phyloP scores from a whole-genome alignment of 1,140 invertebrate species.

The Meteorus sp. region DNA sequence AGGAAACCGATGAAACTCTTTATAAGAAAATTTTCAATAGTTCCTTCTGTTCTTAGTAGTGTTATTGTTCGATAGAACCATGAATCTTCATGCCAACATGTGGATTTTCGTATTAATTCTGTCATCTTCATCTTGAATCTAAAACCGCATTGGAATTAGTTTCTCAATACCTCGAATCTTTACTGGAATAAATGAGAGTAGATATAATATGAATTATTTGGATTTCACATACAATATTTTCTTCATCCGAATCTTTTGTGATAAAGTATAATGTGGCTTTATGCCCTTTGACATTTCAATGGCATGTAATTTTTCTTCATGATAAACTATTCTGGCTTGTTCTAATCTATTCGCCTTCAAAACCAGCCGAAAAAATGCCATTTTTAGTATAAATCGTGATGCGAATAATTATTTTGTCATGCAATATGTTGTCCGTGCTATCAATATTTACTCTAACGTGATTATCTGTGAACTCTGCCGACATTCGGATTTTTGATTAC shows the following conservation, averaged over 20 bases:
- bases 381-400: constrained; percentile 21
- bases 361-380: constrained; percentile 52
- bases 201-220: constrained; percentile 1
- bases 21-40: constrained; percentile 63
- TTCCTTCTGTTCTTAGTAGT: constrained; percentile 60
- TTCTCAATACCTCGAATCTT: no score
- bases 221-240: constrained; percentile 40
- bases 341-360: constrained; percentile 57
- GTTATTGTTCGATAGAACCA: constrained; percentile 51
- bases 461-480: no score
- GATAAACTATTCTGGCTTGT: constrained; percentile 51
- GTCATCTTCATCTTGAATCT: constrained; percentile 52
- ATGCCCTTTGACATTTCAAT: constrained; percentile 49
- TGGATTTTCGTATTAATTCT: constrained; percentile 42
- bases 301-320: constrained; percentile 60
- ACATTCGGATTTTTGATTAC: no score
- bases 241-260: constrained; percentile 51
- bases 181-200: no score
- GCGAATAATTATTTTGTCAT: not conserved
- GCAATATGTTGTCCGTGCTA: not conserved
- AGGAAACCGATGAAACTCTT: constrained; percentile 66
- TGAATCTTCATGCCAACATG: constrained; percentile 43
- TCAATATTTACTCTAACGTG: no score
- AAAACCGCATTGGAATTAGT: not conserved
- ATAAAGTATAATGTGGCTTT: constrained; percentile 48